Evolutionary conservation across 2,888 invertebrate species (phyloP), one percentile per base, ranked within the genome.

Genomic region (Eristalis intricaria): DNA sequence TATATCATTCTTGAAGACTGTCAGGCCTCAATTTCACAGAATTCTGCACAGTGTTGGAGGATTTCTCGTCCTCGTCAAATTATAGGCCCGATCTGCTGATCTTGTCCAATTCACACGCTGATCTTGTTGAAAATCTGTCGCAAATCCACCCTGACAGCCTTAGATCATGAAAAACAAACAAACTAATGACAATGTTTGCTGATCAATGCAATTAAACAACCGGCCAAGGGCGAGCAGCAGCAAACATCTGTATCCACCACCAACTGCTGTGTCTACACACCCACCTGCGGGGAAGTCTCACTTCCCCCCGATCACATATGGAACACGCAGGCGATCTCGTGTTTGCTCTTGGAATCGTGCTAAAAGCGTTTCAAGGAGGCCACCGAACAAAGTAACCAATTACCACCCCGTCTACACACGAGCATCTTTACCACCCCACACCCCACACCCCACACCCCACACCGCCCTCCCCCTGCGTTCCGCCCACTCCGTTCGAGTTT

Each of bases 301-400:
- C 32, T 10, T 8, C 32, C 60, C 26, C 26, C 60, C 60, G 63
- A 69, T 64, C 63, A 22, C 22, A 58, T 26, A 19, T 38, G 19
- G 32, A 58, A 58, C 56, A 70, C n/a, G n/a, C 75, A 29, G 73
- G 38, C 29, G 40, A 38, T 63, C 19, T 11, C 35, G 13, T 58
- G 58, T 81, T 81, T 81, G 22, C 80, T 64, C 68, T 56, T 40
- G 8, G 26, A 38, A 74, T 79, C 77, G 81, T 77, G 87, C 88
- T 89, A 90, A 89, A 89, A 89, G 87, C 84, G 81, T 84, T 89
- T 90, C 89, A 89, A 89, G 89, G 89, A 86, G 86, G 71, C 71
- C 56, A 71, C 66, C 89, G 88, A 88, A 88, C 82, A 50, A 50
- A 84, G 84, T 79, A 61, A 77, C 76, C 87, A 87, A 87, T 84